Base-by-base conservation (phyloP, 2,113 vertebrate genomes). In the Chaenogobius annularis region DNA sequence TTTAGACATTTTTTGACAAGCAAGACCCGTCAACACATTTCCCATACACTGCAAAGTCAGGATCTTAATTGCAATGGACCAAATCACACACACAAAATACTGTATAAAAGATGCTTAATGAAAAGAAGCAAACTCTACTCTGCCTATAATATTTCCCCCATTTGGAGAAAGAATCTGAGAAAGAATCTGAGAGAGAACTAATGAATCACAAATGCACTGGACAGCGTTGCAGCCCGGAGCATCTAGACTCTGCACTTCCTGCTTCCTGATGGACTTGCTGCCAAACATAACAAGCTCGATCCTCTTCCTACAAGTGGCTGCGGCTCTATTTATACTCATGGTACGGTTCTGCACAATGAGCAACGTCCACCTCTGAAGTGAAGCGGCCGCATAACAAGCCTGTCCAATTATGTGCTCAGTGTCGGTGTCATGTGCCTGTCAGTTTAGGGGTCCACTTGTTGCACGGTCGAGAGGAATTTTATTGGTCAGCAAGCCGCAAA, bases 231-330 rank as follows among this genome's bases (percentile, higher is more conserved):
- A 23, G 40, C 11, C 48, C 63, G 56, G 11, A 44, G 50, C 26
- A 12, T 52, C 68, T 50, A 80, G 79, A 75, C 72, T 52, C 46
- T 10, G 7, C 62, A 68, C 65, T 80, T 86, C 83, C 79, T 73
- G 66, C 75, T 79, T 83, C 80, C 86, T 73, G 68, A 68, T 43
- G 22, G 69, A 83, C 54, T 17, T 50, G 40, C 44, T 79, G 75
- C 84, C 82, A 85, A 85, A 77, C 47, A 81, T 73, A 84, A 84
- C 75, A 84, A 69, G 26, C 37, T 59, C 68, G 74, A 55, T 75
- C 67, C 63, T 64, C 19, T 72, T 40, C 75, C 83, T 74, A 72
- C 73, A 8, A 80, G 69, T 56, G 63, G 80, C 63, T 55, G 19
- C 67, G 14, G 12, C 69, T 82, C 74, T 72, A 80, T 84, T 81